Evolutionary conservation across 2,797 vertebrate species (phyloP).

Genomic region (Scyliorhinus canicula): DNA sequence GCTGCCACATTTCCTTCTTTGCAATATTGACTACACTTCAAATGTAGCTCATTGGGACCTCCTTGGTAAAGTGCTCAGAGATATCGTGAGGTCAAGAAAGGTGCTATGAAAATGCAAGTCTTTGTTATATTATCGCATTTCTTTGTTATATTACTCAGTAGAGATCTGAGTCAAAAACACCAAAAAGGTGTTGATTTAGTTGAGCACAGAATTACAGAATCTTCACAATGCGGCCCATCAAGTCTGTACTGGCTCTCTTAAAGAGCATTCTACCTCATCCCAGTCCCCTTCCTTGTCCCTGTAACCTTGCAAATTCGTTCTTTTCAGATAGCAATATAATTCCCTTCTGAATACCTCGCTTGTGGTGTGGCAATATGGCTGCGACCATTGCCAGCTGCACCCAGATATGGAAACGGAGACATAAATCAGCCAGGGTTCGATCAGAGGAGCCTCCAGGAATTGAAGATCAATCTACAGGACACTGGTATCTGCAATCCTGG

Average conservation of each 20-base stretch:
- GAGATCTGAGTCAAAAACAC: neutral
- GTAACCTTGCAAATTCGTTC: too few relatives aligned
- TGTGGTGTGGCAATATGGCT: neutral
- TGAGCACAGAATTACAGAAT: too few relatives aligned
- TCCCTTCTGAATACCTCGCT: too few relatives aligned
- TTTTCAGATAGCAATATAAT: too few relatives aligned
- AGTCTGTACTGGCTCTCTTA: too few relatives aligned
- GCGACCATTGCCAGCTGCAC: neutral
- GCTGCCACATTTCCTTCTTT: neutral
- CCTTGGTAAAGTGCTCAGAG: neutral
- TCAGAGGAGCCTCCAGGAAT: neutral
- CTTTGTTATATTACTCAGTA: neutral
- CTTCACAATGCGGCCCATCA: too few relatives aligned
- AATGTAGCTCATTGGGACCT: neutral
- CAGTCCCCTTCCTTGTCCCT: too few relatives aligned
- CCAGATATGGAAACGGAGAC: neutral
- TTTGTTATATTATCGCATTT: too few relatives aligned
- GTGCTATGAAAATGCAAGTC: neutral
- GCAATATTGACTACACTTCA: neutral
- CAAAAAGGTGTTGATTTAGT: neutral
- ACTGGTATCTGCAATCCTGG: too few relatives aligned
- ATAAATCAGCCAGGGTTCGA: neutral
- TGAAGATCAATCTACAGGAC: too few relatives aligned
- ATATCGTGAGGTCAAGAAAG: neutral
- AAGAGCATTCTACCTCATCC: too few relatives aligned